Evolutionary conservation across 37 sponge, comb jelly and placozoan genomes (phyloP), one percentile per base, ranked within the genome.

Genomic region (Spongia lamella): DNA sequence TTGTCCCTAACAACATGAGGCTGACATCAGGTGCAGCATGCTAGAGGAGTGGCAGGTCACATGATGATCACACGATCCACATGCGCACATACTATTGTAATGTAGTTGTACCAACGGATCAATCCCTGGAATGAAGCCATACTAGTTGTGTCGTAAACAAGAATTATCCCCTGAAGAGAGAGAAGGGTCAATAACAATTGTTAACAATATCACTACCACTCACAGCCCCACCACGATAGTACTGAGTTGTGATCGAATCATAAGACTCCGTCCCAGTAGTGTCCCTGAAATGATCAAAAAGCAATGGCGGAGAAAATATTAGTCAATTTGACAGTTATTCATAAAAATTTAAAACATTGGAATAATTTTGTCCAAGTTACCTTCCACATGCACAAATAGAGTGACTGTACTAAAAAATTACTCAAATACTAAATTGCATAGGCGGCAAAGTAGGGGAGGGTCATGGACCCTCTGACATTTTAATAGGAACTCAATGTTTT

Each of bases 181-280:
- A 43, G 5, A 13, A 43, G 9, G 9, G 47, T 43, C 47, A 43
- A 43, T 43, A 43, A n/a, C n/a, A n/a, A n/a, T n/a, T n/a, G n/a
- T n/a, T n/a, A n/a, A n/a, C n/a, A n/a, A n/a, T 60, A 17, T 9
- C 14, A 27, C 61, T 14, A 14, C 0, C 20, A 87, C 88, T 81
- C 56, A 87, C 88, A 27, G 88, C 72, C 40, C 78, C 88, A 40
- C 88, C 88, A 56, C 88, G 40, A 34, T 87, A 87, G 70, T 87
- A 87, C 55, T 68, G 70, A 9, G 88, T 87, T 26, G 88, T 87
- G 31, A 87, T 87, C 26, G 88, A 87, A 77, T 87, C 88, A 81
- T 79, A 87, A 2, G 57, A 38, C 72, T 87, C 88, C 3, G 83
- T 81, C 0, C 88, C 87, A 32, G 70, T 77, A 21, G 88, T 87